These are phyloP conservation scores for Bombus superbus DNA, from an alignment of 1,140 invertebrate species.

Conservation along the genomic window DNA sequence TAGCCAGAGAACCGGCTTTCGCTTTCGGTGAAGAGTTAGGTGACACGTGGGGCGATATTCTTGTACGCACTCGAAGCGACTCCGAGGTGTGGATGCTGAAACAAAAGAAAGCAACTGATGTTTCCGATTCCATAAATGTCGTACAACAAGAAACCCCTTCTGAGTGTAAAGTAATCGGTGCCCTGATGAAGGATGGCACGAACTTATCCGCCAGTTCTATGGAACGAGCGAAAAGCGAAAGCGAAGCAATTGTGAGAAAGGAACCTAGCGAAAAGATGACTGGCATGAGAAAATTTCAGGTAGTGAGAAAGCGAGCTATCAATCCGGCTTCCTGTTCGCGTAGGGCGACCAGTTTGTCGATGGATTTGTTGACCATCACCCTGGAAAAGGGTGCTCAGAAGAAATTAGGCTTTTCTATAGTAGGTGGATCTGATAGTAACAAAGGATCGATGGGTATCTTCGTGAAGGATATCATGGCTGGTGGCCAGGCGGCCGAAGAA, in stretches of 20 bases:
- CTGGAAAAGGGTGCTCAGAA: conserved; percentile 86
- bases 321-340: conserved; percentile 52
- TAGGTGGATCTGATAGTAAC: conserved; percentile 88
- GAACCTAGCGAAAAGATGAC: conserved; percentile 70
- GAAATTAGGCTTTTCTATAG: conserved; percentile 90
- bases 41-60: conserved; percentile 70
- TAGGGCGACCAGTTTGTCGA: conserved; percentile 72
- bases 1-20: conserved; percentile 68
- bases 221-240: not conserved
- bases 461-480: conserved; percentile 87
- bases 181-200: conserved; percentile 2
- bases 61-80: conserved; percentile 70
- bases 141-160: not conserved
- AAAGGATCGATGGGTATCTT: conserved; percentile 89
- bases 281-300: conserved; percentile 80
- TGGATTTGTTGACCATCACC: conserved; percentile 75
- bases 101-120: conserved; percentile 4
- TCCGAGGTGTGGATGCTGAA: conserved; percentile 73
- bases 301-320: conserved; percentile 72
- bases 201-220: conserved; percentile 7
- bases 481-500: conserved; percentile 87
- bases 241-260: not conserved
- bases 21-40: conserved; percentile 64
- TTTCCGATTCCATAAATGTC: not conserved
- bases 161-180: conserved; percentile 1